Conservation (phyloP, 2,797 vertebrate genomes). For the Austrolebias charrua region DNA sequence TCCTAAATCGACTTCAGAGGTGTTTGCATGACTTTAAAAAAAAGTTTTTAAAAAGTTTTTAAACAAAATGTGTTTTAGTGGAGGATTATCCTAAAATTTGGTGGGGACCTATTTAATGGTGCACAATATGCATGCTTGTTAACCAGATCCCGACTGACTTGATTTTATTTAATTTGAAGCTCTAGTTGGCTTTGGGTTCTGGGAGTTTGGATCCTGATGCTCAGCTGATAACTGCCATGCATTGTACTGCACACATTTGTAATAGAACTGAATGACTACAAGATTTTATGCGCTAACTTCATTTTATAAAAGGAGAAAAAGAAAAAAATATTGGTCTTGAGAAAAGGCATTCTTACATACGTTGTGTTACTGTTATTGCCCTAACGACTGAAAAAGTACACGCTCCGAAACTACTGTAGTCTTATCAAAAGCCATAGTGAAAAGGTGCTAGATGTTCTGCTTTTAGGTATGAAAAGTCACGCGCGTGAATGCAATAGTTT, state of each 20-base stretch:
- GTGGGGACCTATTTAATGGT: conserved; percentile 87
- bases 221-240: conserved; percentile 99
- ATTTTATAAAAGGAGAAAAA: conserved; percentile 65
- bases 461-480: conserved; percentile 85
- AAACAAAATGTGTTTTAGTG: conserved; percentile 73
- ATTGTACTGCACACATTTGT: conserved; percentile 91
- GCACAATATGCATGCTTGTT: conserved; percentile 95
- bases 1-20: conserved; percentile 80
- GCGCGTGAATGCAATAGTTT: conserved; percentile 86
- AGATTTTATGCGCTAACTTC: conserved; percentile 84
- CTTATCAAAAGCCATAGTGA: conserved; percentile 87
- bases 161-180: conserved; percentile 64
- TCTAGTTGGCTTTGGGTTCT: conserved; percentile 88
- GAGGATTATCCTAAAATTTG: conserved; percentile 76
- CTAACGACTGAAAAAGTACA: conserved; percentile 81
- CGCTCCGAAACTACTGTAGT: conserved; percentile 85
- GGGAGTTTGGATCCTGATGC: conserved; percentile 87
- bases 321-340: conserved; percentile 64
- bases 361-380: conserved; percentile 82
- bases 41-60: conserved; percentile 35
- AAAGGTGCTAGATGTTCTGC: conserved; percentile 87
- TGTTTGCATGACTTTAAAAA: conserved; percentile 82
- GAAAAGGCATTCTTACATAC: conserved; percentile 72
- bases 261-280: conserved; percentile 86
- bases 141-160: conserved; percentile 86